These are phyloP conservation scores for Mus spretus DNA, from an alignment of 2,797 vertebrate genomes.

Conservation along the genomic window DNA sequence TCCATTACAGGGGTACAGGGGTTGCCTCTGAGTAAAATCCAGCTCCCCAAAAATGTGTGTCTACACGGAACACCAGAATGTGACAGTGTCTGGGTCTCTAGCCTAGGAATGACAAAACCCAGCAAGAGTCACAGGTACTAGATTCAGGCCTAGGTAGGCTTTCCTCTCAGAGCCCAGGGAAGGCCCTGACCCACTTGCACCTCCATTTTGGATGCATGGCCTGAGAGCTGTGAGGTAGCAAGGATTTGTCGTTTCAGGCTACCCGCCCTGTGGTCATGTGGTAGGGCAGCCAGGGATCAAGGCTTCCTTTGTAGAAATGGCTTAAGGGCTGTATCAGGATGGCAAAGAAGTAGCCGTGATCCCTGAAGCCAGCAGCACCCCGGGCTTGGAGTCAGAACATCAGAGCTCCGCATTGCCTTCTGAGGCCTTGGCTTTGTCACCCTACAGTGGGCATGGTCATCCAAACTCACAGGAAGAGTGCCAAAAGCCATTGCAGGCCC, in stretches of 20 bases:
- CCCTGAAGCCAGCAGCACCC: not conserved
- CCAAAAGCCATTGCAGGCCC: fast-evolving
- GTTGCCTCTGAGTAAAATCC: not conserved
- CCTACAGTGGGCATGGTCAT: not conserved
- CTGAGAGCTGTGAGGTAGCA: not conserved
- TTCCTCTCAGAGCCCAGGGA: not conserved
- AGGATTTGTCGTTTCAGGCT: not conserved
- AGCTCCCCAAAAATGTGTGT: not conserved
- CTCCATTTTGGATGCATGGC: not conserved
- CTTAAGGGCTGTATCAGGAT: not conserved
- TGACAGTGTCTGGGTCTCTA: not conserved
- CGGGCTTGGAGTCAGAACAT: not conserved
- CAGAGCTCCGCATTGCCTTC: not conserved
- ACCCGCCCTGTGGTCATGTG: not conserved
- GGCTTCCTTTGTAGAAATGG: not conserved
- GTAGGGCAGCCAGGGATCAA: not conserved
- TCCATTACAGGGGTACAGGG: fast-evolving
- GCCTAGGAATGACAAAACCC: fast-evolving
- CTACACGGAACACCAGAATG: not conserved
- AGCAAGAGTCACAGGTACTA: fast-evolving
- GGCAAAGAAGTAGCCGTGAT: not conserved
- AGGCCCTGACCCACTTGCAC: not conserved
- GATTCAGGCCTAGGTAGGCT: not conserved
- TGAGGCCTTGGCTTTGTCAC: not conserved
- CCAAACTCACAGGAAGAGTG: fast-evolving